Percentiles rank a stretch among this genome's conserved stretches.
Conservation (phyloP, 2,797 vertebrate species). For the Anabas testudineus region DNA sequence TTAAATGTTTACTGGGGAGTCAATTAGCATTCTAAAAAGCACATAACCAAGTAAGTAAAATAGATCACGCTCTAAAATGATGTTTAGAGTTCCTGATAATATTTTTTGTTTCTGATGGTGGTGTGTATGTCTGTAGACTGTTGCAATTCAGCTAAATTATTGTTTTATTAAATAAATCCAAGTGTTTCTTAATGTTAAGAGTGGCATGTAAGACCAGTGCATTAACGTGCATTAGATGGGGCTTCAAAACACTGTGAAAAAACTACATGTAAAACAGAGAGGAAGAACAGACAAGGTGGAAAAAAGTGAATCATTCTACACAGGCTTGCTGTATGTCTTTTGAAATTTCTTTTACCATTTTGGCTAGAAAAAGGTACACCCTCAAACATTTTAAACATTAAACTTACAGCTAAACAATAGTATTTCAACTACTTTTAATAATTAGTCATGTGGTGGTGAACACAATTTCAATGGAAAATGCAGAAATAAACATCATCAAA, state of each 20-base stretch:
- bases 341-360: neutral
- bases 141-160: conserved; percentile 54
- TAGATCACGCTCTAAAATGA: conserved; percentile 51
- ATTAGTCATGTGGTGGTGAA: neutral
- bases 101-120: conserved; percentile 60
- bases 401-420: no score
- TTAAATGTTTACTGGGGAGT: conserved; percentile 75
- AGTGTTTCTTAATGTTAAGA: conserved; percentile 42
- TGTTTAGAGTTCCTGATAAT: conserved; percentile 59
- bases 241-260: conserved; percentile 23
- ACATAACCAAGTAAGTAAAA: conserved; percentile 52
- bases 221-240: conserved; percentile 26
- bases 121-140: conserved; percentile 29
- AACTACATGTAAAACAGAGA: conserved; percentile 3
- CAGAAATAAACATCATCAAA: neutral
- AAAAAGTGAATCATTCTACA: conserved; percentile 42
- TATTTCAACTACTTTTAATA: no score
- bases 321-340: conserved; percentile 17
- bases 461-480: neutral
- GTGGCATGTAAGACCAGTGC: neutral
- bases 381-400: no score
- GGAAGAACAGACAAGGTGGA: conserved; percentile 3
- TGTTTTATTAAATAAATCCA: conserved; percentile 69
- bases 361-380: no score
- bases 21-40: conserved; percentile 61